Evolutionary conservation across 2,797 vertebrate genomes (phyloP), one percentile per base, ranked within the genome.

Genomic region (Orestias chungarensis): DNA sequence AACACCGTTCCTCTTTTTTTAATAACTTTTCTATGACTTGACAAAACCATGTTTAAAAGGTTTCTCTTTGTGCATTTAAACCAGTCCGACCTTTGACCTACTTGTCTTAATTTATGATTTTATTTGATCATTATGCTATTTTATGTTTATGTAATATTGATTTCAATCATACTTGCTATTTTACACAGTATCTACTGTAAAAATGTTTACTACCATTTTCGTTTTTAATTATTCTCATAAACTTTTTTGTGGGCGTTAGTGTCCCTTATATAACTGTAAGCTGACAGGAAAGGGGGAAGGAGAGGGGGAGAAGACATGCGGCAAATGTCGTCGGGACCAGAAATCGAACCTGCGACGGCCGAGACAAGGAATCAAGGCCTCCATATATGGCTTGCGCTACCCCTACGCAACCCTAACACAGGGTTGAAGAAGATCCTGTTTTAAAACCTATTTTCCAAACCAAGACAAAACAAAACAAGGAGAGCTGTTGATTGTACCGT

Each of bases 361-460:
- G n/a, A n/a, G n/a, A n/a, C n/a, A n/a, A n/a, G n/a, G n/a, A n/a
- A n/a, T n/a, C n/a, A n/a, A n/a, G n/a, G n/a, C n/a, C n/a, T n/a
- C n/a, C n/a, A n/a, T n/a, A n/a, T n/a, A n/a, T n/a, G n/a, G n/a
- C n/a, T n/a, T n/a, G n/a, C n/a, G n/a, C n/a, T n/a, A n/a, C n/a
- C n/a, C n/a, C n/a, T n/a, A n/a, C n/a, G n/a, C n/a, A n/a, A n/a
- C n/a, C n/a, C n/a, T n/a, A n/a, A n/a, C n/a, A n/a, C 46, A 31
- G 70, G 68, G 46, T 54, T 43, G 52, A 49, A 49, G 46, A 66
- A 49, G 29, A 10, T 49, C 12, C 29, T 33, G 52, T 33, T 42
- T 69, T 47, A 27, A 23, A 47, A 33, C 29, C 6, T 2, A 47
- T 47, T 46, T 18, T 31, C 31, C 6, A 33, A 23, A 23, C 55